These are phyloP conservation scores for Lithodes maja DNA, from an alignment of 2,888 invertebrate genomes.

Conservation along the genomic window DNA sequence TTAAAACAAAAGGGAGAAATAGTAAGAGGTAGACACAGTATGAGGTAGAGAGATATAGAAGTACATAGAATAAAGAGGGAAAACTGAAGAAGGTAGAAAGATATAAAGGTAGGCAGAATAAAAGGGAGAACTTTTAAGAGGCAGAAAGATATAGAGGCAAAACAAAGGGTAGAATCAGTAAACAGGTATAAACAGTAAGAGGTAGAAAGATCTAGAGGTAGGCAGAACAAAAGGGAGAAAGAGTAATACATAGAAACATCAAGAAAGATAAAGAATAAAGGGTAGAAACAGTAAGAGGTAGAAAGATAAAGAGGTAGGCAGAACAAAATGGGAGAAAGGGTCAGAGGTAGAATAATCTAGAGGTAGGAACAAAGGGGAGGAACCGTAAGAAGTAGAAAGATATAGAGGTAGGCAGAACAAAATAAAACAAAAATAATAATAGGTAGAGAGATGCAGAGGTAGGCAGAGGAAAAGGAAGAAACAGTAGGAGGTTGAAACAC, in stretches of 20 bases:
- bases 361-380: not conserved
- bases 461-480: not conserved
- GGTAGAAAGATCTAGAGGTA: not conserved
- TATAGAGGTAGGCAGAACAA: not conserved
- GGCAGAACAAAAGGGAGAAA: not conserved
- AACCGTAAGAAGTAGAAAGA: not conserved
- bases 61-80: not conserved
- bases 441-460: not conserved
- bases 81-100: not conserved
- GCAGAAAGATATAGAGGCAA: not conserved
- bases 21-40: not conserved
- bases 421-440: not conserved
- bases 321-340: not conserved
- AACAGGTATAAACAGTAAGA: not conserved
- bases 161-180: not conserved
- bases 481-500: not conserved
- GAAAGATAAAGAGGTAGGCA: no score
- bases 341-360: not conserved
- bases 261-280: no score
- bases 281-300: no score
- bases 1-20: not conserved
- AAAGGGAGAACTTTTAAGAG: not conserved
- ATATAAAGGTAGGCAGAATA: not conserved
- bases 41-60: not conserved
- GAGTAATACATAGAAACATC: no score